Base-by-base conservation (phyloP, 2,797 vertebrate genomes). In the Pampus argenteus region DNA sequence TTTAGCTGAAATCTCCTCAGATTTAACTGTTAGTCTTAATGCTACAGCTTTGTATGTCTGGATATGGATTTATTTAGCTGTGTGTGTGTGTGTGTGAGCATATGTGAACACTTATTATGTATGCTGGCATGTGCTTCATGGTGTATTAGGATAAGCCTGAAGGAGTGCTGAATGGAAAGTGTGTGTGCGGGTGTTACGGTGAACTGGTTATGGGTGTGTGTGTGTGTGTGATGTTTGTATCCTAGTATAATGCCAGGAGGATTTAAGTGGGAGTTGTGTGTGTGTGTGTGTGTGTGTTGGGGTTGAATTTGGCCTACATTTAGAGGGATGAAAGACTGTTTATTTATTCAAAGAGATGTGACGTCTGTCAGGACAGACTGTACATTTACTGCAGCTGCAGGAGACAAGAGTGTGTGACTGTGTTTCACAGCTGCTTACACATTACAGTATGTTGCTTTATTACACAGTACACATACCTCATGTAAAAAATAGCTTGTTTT, bases 291-390 rank as follows among this genome's bases (percentile, higher is more conserved):
- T 63, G 67, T 49, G 72, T 67, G 56, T 63, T 64, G 51, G 57
- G 58, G 48, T 36, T 42, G 75, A 76, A 61, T 81, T 26, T 87
- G 88, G 71, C 84, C 86, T 87, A 90, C 81, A 84, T 90, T 85
- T 80, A 74, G 74, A 59, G 57, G 59, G 82, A 74, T 77, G 75
- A 73, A 72, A 71, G 71, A 69, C 64, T 23, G 68, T 78, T 89
- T 79, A 88, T 74, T 88, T 85, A 90, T 87, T 88, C 66, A 86
- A 47, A 59, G 69, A 64, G 69, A 54, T 54, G 64, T 48, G n/a
- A 54, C 14, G 28, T 74, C 72, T 79, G 49, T 66, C 57, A 57
- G 64, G 55, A 60, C 56, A 31, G 34, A 51, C 42, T 29, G 31
- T 18, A 47, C 17, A 11, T 38, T 28, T 49, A 23, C 18, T 48